Percentiles rank a stretch among this genome's conserved stretches.
These are phyloP conservation scores for Xylocopa sonorina DNA, from an alignment of 1,140 invertebrate genomes.

Conservation along the genomic window DNA sequence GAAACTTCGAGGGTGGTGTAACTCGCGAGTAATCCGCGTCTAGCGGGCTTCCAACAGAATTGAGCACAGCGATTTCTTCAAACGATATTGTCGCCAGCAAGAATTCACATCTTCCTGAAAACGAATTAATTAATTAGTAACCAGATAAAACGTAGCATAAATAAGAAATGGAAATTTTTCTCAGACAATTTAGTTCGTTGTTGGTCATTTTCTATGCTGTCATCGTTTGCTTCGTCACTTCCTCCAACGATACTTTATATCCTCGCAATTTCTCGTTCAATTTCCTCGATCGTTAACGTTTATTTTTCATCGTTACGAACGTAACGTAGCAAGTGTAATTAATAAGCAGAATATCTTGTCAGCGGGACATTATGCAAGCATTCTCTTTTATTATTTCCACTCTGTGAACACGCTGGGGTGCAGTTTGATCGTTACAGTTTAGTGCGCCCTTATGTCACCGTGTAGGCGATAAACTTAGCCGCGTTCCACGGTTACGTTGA, in stretches of 20 bases:
- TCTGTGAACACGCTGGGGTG: neutral
- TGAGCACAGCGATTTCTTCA: too few relatives aligned
- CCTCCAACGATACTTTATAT: neutral
- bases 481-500: slow-evolving; percentile 22
- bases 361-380: too few relatives aligned
- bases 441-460: too few relatives aligned
- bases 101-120: too few relatives aligned
- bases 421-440: neutral
- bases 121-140: slow-evolving; percentile 4
- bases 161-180: too few relatives aligned
- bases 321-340: too few relatives aligned
- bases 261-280: neutral
- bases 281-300: neutral
- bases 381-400: too few relatives aligned
- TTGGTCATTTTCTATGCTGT: neutral
- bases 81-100: too few relatives aligned
- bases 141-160: too few relatives aligned
- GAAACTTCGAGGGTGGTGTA: neutral
- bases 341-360: too few relatives aligned
- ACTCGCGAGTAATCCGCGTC: slow-evolving; percentile 47
- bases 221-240: neutral
- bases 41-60: slow-evolving; percentile 25
- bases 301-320: neutral
- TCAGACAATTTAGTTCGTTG: neutral
- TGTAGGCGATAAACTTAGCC: neutral